Conservation (phyloP, 1,140 invertebrate genomes). For the Drosophila nannoptera region DNA sequence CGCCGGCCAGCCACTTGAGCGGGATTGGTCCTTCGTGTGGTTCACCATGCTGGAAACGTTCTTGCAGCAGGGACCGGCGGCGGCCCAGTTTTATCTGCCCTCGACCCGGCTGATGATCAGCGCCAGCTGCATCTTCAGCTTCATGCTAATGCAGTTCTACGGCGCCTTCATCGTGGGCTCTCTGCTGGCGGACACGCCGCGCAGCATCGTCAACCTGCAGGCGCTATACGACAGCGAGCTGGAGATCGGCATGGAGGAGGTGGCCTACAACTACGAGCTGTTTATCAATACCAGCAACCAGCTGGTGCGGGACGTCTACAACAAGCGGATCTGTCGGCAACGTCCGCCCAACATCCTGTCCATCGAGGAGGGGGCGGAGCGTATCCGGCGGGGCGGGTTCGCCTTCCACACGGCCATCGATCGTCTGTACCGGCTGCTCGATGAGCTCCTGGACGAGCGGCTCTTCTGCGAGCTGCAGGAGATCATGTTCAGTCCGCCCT, state of each 20-base stretch:
- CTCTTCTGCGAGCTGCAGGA: constrained; percentile 72
- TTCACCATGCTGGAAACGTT: constrained; percentile 68
- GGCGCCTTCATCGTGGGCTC: constrained; percentile 83
- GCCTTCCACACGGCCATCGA: constrained; percentile 67
- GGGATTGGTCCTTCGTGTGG: constrained; percentile 46
- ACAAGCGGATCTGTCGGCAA: constrained; percentile 43
- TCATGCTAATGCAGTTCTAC: constrained; percentile 83
- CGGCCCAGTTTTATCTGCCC: constrained; percentile 46
- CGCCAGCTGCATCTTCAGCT: constrained; percentile 81
- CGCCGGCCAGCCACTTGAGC: constrained; percentile 14
- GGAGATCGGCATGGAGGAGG: constrained; percentile 80
- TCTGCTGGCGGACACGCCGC: constrained; percentile 81
- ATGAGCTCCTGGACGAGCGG: constrained; percentile 46
- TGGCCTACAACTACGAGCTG: constrained; percentile 80
- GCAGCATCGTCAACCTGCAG: constrained; percentile 80
- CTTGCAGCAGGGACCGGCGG: constrained; percentile 62
- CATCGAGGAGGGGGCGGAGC: constrained; percentile 51
- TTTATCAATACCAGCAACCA: constrained; percentile 69
- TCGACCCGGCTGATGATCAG: constrained; percentile 78
- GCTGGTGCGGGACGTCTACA: constrained; percentile 52
- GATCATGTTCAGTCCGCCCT: constrained; percentile 51
- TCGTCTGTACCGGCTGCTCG: constrained; percentile 56
- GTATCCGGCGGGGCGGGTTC: constrained; percentile 56
- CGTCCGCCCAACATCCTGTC: constrained; percentile 47
- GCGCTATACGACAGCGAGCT: constrained; percentile 81